Evolutionary conservation across 2,797 vertebrate species (phyloP).

Genomic region (Ceryle rudis): DNA sequence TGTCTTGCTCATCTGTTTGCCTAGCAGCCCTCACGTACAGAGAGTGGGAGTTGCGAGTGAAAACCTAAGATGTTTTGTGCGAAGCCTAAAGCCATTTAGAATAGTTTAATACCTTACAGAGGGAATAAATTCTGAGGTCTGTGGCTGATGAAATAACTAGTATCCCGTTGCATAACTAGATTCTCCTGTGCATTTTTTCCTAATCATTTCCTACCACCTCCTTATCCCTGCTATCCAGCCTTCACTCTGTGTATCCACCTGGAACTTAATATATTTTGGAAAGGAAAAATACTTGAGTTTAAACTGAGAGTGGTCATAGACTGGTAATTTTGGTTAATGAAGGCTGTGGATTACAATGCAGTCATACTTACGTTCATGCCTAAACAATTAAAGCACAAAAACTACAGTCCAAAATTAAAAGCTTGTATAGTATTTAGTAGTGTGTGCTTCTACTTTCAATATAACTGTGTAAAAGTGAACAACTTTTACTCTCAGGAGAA

Average conservation of each 20-base stretch:
- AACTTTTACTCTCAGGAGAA: neutral
- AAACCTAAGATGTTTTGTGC: neutral
- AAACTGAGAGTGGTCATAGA: neutral
- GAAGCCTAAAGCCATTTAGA: neutral
- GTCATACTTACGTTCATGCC: neutral
- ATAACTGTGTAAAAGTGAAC: neutral
- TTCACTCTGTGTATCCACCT: neutral
- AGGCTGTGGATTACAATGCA: neutral
- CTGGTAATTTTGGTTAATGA: neutral
- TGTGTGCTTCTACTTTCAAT: neutral
- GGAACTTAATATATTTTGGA: neutral
- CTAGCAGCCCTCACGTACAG: accelerated
- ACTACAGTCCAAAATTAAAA: neutral
- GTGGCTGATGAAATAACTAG: conserved; percentile 53
- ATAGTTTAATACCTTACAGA: neutral
- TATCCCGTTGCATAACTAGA: conserved; percentile 26
- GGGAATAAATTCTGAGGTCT: neutral
- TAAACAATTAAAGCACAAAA: neutral
- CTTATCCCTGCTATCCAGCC: neutral
- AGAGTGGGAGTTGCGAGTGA: neutral
- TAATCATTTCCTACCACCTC: neutral
- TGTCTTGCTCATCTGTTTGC: neutral
- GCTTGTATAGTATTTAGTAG: accelerated
- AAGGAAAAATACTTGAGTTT: neutral
- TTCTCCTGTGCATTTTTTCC: neutral